Evolutionary conservation across 2,888 invertebrate genomes (phyloP).

Genomic region (Glyphotaelius pellucidus): DNA sequence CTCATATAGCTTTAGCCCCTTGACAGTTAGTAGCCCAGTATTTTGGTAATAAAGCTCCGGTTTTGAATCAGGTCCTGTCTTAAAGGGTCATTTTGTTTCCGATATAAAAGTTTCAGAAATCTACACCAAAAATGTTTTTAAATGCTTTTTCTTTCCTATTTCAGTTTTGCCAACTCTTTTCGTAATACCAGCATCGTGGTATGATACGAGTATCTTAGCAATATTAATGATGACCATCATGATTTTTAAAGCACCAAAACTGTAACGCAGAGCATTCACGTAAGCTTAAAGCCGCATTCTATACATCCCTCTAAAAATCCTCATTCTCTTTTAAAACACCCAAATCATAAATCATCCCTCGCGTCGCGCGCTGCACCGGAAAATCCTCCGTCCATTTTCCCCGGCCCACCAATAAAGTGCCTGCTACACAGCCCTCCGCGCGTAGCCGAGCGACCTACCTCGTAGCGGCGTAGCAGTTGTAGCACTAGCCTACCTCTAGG

Average conservation of each 20-base stretch:
- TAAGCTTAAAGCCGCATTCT: neutral
- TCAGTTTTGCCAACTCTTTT: no score
- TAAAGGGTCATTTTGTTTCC: neutral
- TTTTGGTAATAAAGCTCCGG: neutral
- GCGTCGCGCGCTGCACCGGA: conserved; percentile 49
- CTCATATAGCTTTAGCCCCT: no score
- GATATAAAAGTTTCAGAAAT: neutral
- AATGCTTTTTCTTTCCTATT: no score
- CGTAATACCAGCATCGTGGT: neutral
- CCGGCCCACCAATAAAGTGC: conserved; percentile 64
- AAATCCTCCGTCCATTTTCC: conserved; percentile 49
- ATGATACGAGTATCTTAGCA: neutral
- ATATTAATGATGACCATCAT: neutral
- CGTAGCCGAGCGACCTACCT: neutral
- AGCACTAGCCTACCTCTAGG: neutral
- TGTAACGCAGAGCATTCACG: neutral
- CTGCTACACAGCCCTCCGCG: conserved; percentile 14
- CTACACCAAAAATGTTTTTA: no score
- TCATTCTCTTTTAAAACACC: neutral
- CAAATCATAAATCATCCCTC: conserved; percentile 28
- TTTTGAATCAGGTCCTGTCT: neutral
- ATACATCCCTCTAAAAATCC: neutral
- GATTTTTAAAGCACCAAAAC: neutral
- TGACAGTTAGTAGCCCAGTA: neutral
- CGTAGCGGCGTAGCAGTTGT: neutral